A percentile compares a stretch with the other conserved stretches of the same genome.
Conservation (phyloP, 1,140 invertebrate species). For the Aphelenchoides avenae region DNA sequence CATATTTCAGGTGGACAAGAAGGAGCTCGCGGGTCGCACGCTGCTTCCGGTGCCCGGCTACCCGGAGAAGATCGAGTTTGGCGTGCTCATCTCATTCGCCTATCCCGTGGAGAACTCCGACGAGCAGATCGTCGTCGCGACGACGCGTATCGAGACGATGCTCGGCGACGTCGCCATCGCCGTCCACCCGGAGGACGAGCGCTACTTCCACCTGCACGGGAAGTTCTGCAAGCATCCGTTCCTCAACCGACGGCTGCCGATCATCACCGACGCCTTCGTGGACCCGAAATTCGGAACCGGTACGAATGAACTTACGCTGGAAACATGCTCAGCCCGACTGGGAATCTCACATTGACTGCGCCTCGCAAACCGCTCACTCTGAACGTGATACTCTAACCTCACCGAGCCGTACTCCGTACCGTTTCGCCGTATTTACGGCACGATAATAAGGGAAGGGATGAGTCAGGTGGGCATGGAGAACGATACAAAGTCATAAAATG, state of each 20-base stretch:
- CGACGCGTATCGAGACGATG: slow-evolving; percentile 96
- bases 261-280: slow-evolving; percentile 85
- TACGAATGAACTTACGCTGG: slow-evolving; percentile 62
- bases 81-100: slow-evolving; percentile 84
- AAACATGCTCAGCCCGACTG: too few species aligned
- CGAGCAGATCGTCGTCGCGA: slow-evolving; percentile 79
- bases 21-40: slow-evolving; percentile 81
- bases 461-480: too few species aligned
- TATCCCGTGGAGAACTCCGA: slow-evolving; percentile 73
- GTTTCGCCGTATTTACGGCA: too few species aligned
- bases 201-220: slow-evolving; percentile 62
- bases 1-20: slow-evolving; percentile 81
- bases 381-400: too few species aligned
- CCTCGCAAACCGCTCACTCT: too few species aligned
- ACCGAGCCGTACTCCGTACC: too few species aligned
- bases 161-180: slow-evolving; percentile 94
- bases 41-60: slow-evolving; percentile 86
- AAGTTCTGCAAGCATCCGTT: slow-evolving; percentile 75
- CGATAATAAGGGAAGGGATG: too few species aligned
- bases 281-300: slow-evolving; percentile 90
- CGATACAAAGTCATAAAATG: too few species aligned
- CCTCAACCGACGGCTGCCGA: slow-evolving; percentile 73
- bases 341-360: too few species aligned
- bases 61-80: slow-evolving; percentile 80
- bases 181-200: slow-evolving; percentile 82